These are phyloP conservation scores for Sternarchorhynchus goeldii DNA, from an alignment of 2,797 vertebrate genomes.

Conservation along the genomic window DNA sequence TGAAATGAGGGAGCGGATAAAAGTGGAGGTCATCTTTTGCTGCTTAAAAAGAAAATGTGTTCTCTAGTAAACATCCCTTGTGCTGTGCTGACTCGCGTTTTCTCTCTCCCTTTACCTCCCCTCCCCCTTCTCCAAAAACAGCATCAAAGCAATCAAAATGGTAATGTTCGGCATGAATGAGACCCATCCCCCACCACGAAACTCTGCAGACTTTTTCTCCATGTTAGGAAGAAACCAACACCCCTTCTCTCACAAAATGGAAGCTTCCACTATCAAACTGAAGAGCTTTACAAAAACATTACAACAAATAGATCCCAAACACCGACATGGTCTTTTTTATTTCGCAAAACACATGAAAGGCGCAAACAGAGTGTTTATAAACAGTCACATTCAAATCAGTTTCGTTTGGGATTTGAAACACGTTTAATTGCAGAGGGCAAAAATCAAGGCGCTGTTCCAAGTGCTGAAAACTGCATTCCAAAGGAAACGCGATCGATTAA, in stretches of 20 bases:
- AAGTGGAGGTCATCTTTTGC: constrained; percentile 61
- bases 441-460: constrained; percentile 68
- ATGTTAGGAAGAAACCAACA: constrained; percentile 82
- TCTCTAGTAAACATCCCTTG: constrained; percentile 81
- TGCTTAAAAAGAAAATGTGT: constrained; percentile 65
- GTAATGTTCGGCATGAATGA: constrained; percentile 94
- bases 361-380: neutral
- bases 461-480: constrained; percentile 79
- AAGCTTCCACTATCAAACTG: constrained; percentile 94
- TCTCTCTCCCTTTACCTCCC: constrained; percentile 74
- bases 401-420: constrained; percentile 32
- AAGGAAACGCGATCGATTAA: constrained; percentile 67
- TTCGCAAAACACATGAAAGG: too few species aligned
- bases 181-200: constrained; percentile 86
- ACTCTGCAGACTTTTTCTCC: constrained; percentile 96
- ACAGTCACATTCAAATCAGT: neutral
- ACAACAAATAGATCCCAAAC: constrained; percentile 54
- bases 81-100: constrained; percentile 84
- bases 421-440: constrained; percentile 46
- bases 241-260: constrained; percentile 93
- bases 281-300: constrained; percentile 68
- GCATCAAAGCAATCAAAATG: constrained; percentile 99
- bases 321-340: constrained; percentile 23
- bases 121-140: constrained; percentile 89
- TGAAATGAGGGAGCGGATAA: constrained; percentile 36